Evolutionary conservation across 2,888 invertebrate species (phyloP), one percentile per base, ranked within the genome.

Genomic region (Ctenicera cuprea): DNA sequence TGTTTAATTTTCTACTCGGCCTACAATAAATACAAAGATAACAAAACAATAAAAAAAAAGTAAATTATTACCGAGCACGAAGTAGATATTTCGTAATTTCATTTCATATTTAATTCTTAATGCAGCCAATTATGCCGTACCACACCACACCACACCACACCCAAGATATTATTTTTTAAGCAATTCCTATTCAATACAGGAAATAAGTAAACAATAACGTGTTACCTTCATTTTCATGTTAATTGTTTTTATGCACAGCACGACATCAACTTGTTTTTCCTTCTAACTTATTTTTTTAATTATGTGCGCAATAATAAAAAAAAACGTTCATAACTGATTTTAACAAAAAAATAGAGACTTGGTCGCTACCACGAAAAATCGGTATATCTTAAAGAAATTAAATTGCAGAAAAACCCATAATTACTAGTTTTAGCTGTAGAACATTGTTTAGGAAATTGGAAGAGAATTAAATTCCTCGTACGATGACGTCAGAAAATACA

Each of bases 21-120:
- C 73, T 73, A 73, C 45, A 63, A 73, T 65, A 73, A 73, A 73
- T 73, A 73, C 48, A 69, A 69, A 73, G 65, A 73, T 73, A 73
- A 73, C 73, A 65, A 52, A 30, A 50, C 38, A 65, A 66, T 18
- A 73, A 73, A 68, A 67, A n/a, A 61, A 61, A 62, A 52, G 48
- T 18, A 73, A 73, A 62, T 73, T 73, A 73, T 73, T 73, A 38
- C 73, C 59, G 16, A 16, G 72, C 72, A 45, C 37, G 54, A 52
- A 67, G 45, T 61, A 66, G 30, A 61, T 61, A 66, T 73, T 73
- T 67, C 54, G 67, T 41, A 73, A 73, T 73, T 73, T 66, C 45
- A 12, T 30, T 64, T 67, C 30, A 62, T 63, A 73, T 62, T 54
- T 45, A 67, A 73, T 63, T 73, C 48, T 63, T 62, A 54, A 37